Conservation (phyloP, 1,140 invertebrate genomes). For the Goniozus legneri region DNA sequence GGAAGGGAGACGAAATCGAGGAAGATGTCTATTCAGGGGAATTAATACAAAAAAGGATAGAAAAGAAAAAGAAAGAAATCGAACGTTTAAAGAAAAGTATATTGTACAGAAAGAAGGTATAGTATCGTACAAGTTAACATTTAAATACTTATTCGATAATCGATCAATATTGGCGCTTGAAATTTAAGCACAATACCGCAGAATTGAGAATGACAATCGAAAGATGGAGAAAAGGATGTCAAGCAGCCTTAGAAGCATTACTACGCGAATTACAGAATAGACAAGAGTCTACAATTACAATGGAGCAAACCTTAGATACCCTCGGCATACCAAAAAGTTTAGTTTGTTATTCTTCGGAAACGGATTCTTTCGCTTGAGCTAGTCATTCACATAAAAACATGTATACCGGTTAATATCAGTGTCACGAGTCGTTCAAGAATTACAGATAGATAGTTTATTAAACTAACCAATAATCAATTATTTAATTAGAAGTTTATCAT, state of each 20-base stretch:
- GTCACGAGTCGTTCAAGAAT: background rate
- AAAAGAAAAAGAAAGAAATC: background rate
- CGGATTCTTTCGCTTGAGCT: conserved; percentile 8
- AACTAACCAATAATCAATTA: background rate
- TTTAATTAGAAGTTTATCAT: background rate
- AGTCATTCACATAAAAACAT: no score
- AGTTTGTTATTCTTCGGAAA: conserved; percentile 1
- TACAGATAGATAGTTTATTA: conserved; percentile 1
- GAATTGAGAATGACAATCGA: conserved; percentile 1
- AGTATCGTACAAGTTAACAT: no score
- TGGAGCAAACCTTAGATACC: conserved; percentile 9
- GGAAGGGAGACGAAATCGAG: background rate
- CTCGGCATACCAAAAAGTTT: conserved; percentile 7
- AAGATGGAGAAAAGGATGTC: conserved; percentile 10
- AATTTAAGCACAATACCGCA: background rate
- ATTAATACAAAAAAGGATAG: background rate
- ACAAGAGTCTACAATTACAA: background rate
- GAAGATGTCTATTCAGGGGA: background rate
- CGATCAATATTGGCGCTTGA: background rate
- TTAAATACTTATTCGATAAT: background rate
- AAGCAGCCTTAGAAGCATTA: conserved; percentile 3
- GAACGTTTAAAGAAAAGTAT: conserved; percentile 6
- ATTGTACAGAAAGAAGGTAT: conserved; percentile 13
- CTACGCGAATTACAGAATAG: background rate
- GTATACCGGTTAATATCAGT: background rate